Conservation (phyloP, 2,888 invertebrate genomes). For the Pseudolycoriella hygida region DNA sequence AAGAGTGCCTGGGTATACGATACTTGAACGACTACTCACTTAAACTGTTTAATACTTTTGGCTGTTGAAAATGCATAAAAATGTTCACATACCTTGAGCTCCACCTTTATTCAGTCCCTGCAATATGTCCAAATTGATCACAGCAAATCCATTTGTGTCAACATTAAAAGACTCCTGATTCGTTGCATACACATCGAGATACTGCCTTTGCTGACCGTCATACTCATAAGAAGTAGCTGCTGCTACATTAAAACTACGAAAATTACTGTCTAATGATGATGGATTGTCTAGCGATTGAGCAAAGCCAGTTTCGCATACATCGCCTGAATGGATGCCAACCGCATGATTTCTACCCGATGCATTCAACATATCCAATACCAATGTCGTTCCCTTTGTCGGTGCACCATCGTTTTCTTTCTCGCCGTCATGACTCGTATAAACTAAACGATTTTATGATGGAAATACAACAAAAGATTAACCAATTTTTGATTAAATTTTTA, state of each 20-base stretch:
- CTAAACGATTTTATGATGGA: constrained; percentile 13
- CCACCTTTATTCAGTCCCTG: constrained; percentile 27
- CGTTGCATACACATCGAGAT: not conserved
- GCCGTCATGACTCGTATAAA: constrained; percentile 27
- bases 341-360: constrained; percentile 18
- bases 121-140: constrained; percentile 26
- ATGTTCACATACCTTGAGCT: constrained; percentile 5
- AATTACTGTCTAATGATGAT: constrained; percentile 1
- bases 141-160: constrained; percentile 21
- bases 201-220: not conserved
- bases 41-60: no score
- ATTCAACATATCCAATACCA: constrained; percentile 25
- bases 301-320: constrained; percentile 5
- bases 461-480: not conserved
- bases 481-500: not conserved
- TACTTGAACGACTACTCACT: no score
- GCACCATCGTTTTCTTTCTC: constrained; percentile 26
- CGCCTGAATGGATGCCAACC: constrained; percentile 2
- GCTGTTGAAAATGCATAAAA: not conserved
- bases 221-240: not conserved
- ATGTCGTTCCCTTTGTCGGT: constrained; percentile 12
- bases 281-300: constrained; percentile 2
- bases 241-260: not conserved
- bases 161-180: constrained; percentile 1
- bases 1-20: no score